Base-by-base conservation (phyloP, 2,888 invertebrate genomes). In the Formica aserva region DNA sequence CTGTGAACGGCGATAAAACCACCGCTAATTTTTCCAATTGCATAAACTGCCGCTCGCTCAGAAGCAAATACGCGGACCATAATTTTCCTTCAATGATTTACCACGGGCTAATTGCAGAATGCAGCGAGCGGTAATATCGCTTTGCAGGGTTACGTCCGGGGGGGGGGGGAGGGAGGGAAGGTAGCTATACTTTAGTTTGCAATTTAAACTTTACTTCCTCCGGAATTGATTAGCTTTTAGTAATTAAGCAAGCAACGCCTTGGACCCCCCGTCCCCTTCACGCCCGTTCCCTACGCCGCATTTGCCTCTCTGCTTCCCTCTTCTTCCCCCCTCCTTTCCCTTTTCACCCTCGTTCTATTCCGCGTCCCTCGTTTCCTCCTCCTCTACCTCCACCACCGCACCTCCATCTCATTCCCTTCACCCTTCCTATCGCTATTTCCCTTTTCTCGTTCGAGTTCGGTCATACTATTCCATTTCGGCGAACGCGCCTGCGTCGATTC, bases 191-290 rank as follows among this genome's bases (percentile, higher is more conserved):
- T 94, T 94, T 94, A 94, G 94, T 94, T 94, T 94, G 94, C 94
- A 94, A 94, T 94, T 94, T 94, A 94, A 94, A 94, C 94, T 94
- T 94, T 94, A 94, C 94, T 94, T 94, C 94, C 94, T 92, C 94
- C 93, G 94, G 94, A 94, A 94, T 94, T 94, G 94, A 94, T 94
- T 94, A 94, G 94, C 94, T 94, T 94, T 94, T 94, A 94, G 94
- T 94, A 94, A 94, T 94, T 94, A 94, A 94, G 94, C 94, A 94
- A 94, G 94, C 94, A 93, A 93, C 94, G 94, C 93, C 94, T 93
- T 93, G 91, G 92, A 88, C 91, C 92, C 88, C 88, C 87, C n/a
- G 85, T 85, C 82, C 82, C 86, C 82, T 83, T 90, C 85, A 80
- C 84, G 60, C 87, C 67, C 72, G 62, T 84, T 71, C 82, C 86